phyloP scores from a whole-genome alignment of 2,797 vertebrate species.

The Apogon hyalosoma region DNA sequence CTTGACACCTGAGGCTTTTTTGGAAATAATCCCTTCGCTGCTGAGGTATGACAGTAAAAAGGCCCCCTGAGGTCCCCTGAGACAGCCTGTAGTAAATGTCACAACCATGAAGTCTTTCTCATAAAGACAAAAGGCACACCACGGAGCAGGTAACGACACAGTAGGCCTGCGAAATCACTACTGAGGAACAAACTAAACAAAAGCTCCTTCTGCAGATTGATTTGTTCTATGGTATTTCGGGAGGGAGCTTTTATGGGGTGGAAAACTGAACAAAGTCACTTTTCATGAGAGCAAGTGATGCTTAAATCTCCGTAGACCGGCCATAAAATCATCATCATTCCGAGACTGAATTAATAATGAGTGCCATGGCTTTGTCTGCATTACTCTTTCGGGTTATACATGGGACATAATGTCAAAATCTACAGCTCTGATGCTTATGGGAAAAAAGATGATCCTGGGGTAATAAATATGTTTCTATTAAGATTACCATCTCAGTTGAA shows the following conservation, averaged over 20 bases:
- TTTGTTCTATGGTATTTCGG: constrained; percentile 41
- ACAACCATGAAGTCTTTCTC: constrained; percentile 34
- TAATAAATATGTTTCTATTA: constrained; percentile 13
- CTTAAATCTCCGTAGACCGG: constrained; percentile 40
- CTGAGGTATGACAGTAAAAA: constrained; percentile 62
- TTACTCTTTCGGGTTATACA: constrained; percentile 4
- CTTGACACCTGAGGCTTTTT: constrained; percentile 56
- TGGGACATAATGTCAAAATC: constrained; percentile 22
- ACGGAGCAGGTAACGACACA: constrained; percentile 45
- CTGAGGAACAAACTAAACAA: constrained; percentile 36
- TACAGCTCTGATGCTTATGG: neutral
- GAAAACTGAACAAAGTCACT: constrained; percentile 47
- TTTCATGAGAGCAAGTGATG: constrained; percentile 37
- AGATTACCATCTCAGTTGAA: constrained; percentile 5
- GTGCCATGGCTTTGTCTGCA: constrained; percentile 1
- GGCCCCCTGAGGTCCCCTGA: constrained; percentile 36
- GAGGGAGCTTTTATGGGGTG: constrained; percentile 51
- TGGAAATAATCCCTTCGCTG: constrained; percentile 53
- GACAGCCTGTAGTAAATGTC: constrained; percentile 70
- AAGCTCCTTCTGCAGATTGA: constrained; percentile 46
- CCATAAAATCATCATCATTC: constrained; percentile 33
- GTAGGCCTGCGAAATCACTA: constrained; percentile 47
- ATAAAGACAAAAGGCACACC: constrained; percentile 64
- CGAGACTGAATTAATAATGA: constrained; percentile 17
- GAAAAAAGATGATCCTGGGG: constrained; percentile 7